Conservation (phyloP, 1,140 invertebrate species). For the Oreohelix idahoensis region DNA sequence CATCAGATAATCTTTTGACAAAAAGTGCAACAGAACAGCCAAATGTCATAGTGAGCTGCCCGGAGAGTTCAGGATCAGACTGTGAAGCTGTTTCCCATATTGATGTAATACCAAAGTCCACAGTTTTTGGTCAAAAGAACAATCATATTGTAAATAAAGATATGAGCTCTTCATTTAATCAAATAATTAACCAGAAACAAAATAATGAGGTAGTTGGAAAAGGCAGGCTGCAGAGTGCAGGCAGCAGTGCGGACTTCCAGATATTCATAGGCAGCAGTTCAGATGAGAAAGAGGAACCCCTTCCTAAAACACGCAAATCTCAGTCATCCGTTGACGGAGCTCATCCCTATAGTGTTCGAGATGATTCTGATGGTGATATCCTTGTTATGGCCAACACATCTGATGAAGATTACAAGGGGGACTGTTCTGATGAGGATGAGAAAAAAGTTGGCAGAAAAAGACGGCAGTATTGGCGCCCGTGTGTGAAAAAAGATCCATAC, state of each 20-base stretch:
- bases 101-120: background rate
- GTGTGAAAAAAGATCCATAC: conserved; percentile 58
- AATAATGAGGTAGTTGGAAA: background rate
- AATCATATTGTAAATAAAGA: background rate
- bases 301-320: background rate
- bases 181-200: background rate
- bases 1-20: background rate
- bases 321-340: no score
- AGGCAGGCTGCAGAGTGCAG: background rate
- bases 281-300: background rate
- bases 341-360: conserved; percentile 30
- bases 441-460: conserved; percentile 11
- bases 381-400: conserved; percentile 52
- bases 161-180: background rate
- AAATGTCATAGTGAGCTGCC: background rate
- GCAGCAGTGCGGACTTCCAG: conserved; percentile 3
- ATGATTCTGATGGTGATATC: conserved; percentile 46
- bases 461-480: conserved; percentile 52
- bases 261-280: conserved; percentile 29
- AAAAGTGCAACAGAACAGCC: background rate
- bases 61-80: background rate
- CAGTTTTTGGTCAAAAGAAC: background rate
- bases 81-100: no score
- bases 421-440: conserved; percentile 26
- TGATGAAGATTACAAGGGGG: conserved; percentile 14